Evolutionary conservation across 2,888 invertebrate species (phyloP), one percentile per base, ranked within the genome.

Genomic region (Polyploca ridens): DNA sequence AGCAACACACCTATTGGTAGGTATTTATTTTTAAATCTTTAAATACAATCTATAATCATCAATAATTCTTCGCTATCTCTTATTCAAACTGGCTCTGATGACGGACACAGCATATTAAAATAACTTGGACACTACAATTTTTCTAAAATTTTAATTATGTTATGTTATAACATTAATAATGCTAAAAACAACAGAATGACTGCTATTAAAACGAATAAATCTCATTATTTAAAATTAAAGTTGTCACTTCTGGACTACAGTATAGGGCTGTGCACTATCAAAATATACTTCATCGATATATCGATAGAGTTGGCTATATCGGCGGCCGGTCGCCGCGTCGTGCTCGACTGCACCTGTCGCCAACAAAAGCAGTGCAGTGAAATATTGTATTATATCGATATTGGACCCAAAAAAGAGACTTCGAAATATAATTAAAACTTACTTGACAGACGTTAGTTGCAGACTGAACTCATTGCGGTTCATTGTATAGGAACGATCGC

Each of bases 231-330:
- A 16, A 41, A 38, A 57, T 49, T 33, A 16, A n/a, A 8, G 19
- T 59, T 68, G 77, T 63, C 81, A 66, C 58, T 67, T 87, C 85
- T 83, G 75, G 71, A 59, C 63, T 33, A 63, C 66, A 5, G 33
- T 79, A n/a, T 83, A 78, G 66, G 79, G 79, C 77, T 71, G 74
- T 66, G 38, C 68, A 64, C 76, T 85, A 87, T 87, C 85, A 84
- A 87, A 87, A 89, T 78, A 84, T 82, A 87, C 88, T 89, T 88
- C 89, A 88, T 87, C 86, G 87, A 85, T 83, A 84, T 83, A 87
- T 84, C 85, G 84, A 86, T 85, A 84, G 27, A 27, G 27, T 2
- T 27, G 77, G 77, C 79, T 76, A 74, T 76, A 77, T 74, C 75
- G 75, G 77, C 62, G 75, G 69, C 75, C 74, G 66, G 69, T 71